These are phyloP conservation scores for Artibeus lituratus DNA, from an alignment of 2,797 vertebrate species.

Conservation along the genomic window DNA sequence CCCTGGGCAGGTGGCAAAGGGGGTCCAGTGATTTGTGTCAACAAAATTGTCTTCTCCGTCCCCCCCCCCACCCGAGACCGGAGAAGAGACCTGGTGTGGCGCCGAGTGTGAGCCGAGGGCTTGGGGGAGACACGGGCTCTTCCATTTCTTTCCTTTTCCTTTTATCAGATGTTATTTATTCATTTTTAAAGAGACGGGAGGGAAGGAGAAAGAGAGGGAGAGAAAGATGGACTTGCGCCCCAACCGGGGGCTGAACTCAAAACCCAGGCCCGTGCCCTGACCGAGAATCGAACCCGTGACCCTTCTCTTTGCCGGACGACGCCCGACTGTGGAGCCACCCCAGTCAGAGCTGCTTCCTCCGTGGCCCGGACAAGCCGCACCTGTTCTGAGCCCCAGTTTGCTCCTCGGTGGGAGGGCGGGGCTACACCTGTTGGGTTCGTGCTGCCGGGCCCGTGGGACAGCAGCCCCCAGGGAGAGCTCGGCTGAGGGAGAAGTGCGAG, in stretches of 20 bases:
- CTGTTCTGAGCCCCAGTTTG: background rate
- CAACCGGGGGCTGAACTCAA: too few relatives aligned
- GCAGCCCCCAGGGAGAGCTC: background rate
- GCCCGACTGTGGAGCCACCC: too few relatives aligned
- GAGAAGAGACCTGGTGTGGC: background rate
- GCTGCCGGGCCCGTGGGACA: background rate
- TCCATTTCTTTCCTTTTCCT: too few relatives aligned
- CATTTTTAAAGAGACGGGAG: too few relatives aligned
- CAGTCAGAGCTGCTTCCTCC: too few relatives aligned
- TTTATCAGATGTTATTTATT: too few relatives aligned
- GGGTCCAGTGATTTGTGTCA: background rate
- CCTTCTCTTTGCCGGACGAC: too few relatives aligned
- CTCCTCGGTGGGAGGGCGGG: background rate
- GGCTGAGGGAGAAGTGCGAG: background rate
- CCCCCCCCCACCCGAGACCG: background rate
- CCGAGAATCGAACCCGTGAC: too few relatives aligned
- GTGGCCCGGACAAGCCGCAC: background rate
- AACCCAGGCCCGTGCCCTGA: too few relatives aligned
- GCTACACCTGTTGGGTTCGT: fast-evolving
- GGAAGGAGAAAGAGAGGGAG: too few relatives aligned
- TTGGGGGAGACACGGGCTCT: background rate
- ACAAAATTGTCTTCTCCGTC: too few relatives aligned
- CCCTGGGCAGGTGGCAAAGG: background rate
- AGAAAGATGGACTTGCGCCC: too few relatives aligned
- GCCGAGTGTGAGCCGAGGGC: background rate